Evolutionary conservation across 1,140 invertebrate species (phyloP), one percentile per base, ranked within the genome.

Genomic region (Drosophila serrata): DNA sequence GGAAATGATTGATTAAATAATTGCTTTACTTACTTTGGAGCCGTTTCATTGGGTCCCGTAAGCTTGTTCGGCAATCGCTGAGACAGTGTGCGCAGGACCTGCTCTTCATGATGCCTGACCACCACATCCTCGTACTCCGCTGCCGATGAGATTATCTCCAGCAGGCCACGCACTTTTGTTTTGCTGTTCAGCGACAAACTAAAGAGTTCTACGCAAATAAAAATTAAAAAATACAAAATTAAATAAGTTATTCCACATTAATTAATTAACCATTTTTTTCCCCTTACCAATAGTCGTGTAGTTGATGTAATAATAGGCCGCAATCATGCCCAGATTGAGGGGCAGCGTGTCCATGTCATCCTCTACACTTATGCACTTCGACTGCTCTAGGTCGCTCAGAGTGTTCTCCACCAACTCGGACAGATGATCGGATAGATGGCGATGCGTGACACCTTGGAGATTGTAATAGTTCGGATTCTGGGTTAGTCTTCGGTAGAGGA

Each of bases 391-490:
- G 92, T 99, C 99, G 73, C 95, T 96, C 0, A 99, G 94, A 0
- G 99, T 99, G 48, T 96, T 98, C 93, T 99, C 99, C 4, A 99
- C 99, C 39, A 99, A 92, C 93, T 99, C 99, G 0, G 99, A 99
- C 27, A 99, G 93, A 94, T 99, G 98, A 94, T 99, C 99, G 0
- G 99, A 99, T 29, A 99, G 93, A 94, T 99, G 99, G 51, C 96
- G 95, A 94, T 99, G 98, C 1, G 98, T 98, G 2, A 99, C 97
- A 11, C 98, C 98, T 93, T 99, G 98, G 15, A 99, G 93, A 92
- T 99, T 99, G 93, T 99, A 99, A 92, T 99, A 99, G 93, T 99
- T 99, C 9, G 99, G 99, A 94, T 99, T 99, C 93, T 99, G 98
- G 2, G 99, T 99, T 85, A 99, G 95, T 67, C 99, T 93, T 15